Conservation (phyloP, 1,140 invertebrate species). For the Dendroctonus ponderosae region DNA sequence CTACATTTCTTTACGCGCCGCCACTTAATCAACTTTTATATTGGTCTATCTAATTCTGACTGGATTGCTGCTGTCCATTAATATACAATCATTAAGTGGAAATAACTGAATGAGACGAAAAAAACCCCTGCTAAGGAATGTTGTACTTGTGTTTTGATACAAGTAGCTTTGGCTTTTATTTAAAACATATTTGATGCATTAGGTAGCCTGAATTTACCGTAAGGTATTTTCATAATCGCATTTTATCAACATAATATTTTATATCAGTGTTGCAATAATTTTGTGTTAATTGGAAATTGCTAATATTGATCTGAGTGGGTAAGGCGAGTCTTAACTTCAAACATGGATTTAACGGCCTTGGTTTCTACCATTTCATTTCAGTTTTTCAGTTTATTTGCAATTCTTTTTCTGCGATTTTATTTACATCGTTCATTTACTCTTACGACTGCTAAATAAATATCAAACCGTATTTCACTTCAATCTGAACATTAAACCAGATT, state of each 20-base stretch:
- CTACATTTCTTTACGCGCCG: slow-evolving; percentile 9
- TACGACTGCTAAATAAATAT: too few species aligned
- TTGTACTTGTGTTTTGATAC: slow-evolving; percentile 6
- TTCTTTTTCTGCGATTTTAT: too few species aligned
- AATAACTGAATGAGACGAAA: slow-evolving; percentile 1
- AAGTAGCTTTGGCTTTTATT: slow-evolving; percentile 11
- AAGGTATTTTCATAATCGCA: slow-evolving; percentile 20
- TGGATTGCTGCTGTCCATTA: slow-evolving; percentile 9
- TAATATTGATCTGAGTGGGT: too few species aligned
- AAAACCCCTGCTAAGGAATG: slow-evolving; percentile 7
- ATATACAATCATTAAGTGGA: slow-evolving; percentile 14
- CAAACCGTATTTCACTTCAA: too few species aligned
- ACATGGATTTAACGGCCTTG: too few species aligned
- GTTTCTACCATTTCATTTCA: too few species aligned
- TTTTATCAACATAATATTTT: neutral
- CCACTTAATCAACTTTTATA: slow-evolving; percentile 16
- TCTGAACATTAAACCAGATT: neutral
- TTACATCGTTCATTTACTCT: too few species aligned
- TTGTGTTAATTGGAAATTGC: neutral
- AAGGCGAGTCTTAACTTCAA: too few species aligned
- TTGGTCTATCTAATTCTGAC: slow-evolving; percentile 10
- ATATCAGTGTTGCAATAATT: slow-evolving; percentile 6
- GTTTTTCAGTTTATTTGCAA: too few species aligned
- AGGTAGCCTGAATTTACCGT: slow-evolving; percentile 16
- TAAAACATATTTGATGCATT: slow-evolving; percentile 18